These are phyloP conservation scores for Drosophila nr. fundita DNA, from an alignment of 2,888 invertebrate species.

Conservation along the genomic window DNA sequence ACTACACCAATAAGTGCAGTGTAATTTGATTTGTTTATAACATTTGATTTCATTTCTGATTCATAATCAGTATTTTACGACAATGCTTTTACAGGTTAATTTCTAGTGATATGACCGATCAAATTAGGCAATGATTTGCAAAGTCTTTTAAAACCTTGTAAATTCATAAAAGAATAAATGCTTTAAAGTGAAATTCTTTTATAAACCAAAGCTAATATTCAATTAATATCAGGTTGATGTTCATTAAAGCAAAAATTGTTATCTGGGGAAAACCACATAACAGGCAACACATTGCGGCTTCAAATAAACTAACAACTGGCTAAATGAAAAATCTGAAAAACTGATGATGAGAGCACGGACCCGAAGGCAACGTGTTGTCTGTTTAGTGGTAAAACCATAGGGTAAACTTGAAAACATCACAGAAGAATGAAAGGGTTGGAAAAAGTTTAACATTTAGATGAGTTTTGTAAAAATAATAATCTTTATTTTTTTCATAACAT, in stretches of 20 bases:
- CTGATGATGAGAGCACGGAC: background rate
- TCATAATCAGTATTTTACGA: slow-evolving; percentile 16
- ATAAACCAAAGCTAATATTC: background rate
- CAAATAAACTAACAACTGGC: background rate
- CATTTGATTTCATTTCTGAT: slow-evolving; percentile 30
- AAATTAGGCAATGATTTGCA: slow-evolving; percentile 12
- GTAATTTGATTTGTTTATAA: slow-evolving; percentile 36
- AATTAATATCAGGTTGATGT: background rate
- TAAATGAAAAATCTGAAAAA: background rate
- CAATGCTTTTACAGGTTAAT: slow-evolving; percentile 4
- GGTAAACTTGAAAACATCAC: background rate
- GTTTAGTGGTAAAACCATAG: background rate
- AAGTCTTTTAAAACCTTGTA: background rate
- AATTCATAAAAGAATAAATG: background rate
- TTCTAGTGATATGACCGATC: slow-evolving; percentile 1
- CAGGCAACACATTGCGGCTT: background rate
- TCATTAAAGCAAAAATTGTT: too few relatives aligned
- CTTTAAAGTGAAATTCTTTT: too few relatives aligned
- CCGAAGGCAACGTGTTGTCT: background rate
- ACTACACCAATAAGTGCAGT: slow-evolving; percentile 11
- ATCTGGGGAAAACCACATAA: background rate
- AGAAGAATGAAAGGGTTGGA: background rate
- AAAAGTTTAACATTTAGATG: background rate
- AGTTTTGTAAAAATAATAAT: background rate
- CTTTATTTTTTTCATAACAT: too few relatives aligned